Conservation (phyloP, 2,113 vertebrate species). For the Cardinalis cardinalis region DNA sequence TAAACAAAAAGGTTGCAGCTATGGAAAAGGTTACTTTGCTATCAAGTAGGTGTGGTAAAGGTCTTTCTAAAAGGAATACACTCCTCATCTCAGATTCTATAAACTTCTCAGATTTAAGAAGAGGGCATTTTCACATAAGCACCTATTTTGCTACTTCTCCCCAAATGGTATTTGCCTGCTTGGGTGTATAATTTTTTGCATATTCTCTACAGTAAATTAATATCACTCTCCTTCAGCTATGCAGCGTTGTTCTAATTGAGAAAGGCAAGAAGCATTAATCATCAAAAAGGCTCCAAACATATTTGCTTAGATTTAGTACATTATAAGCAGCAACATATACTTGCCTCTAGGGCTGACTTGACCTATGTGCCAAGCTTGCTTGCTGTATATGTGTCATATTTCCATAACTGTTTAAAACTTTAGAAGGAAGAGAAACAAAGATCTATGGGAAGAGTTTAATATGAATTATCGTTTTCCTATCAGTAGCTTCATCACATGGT, state of each 20-base stretch:
- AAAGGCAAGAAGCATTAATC: neutral
- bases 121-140: neutral
- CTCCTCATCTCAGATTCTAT: neutral
- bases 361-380: neutral
- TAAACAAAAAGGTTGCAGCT: neutral
- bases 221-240: neutral
- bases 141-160: neutral
- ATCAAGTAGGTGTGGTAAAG: neutral
- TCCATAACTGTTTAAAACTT: neutral
- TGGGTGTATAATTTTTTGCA: neutral
- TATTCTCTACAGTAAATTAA: neutral
- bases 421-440: neutral
- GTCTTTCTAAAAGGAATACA: neutral
- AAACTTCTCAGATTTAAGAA: neutral
- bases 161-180: neutral
- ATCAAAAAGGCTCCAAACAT: neutral
- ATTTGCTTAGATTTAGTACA: neutral
- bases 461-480: neutral
- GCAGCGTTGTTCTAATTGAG: neutral
- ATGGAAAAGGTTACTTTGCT: neutral
- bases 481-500: neutral
- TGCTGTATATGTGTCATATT: neutral
- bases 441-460: neutral
- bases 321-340: neutral
- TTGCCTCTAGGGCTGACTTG: neutral